Base-by-base conservation (phyloP, 2,113 vertebrate species). In the Solea senegalensis region DNA sequence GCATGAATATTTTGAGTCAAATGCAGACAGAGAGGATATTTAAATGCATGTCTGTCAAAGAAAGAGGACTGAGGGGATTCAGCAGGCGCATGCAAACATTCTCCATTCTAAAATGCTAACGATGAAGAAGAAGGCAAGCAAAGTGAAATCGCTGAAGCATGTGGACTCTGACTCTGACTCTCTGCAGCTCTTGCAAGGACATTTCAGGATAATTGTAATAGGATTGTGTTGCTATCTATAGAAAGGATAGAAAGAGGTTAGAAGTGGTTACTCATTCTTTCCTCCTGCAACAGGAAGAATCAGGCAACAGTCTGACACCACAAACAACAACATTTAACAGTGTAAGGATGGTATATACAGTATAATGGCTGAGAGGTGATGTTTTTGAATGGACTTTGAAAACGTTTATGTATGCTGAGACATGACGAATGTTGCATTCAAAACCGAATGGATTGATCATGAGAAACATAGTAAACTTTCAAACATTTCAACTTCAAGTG, bases 121-220 rank as follows among this genome's bases (percentile, higher is more conserved):
- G 21, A 14, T 6, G n/a, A n/a, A 9, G 4, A 50, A 54, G 34
- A 34, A 34, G 34, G 34, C 5, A 34, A 6, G 60, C 13, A 49
- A 63, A 21, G 50, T 39, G 52, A 63, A 21, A 46, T 39, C 62
- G 57, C 54, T 62, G 69, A 72, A 77, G 70, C 44, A 63, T 62
- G 55, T 73, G 62, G 59, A 62, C 75, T 82, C 78, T 72, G 80
- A 85, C 82, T 86, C 81, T 63, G 60, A 21, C 79, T 86, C 73
- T 13, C 60, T 69, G 65, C 66, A 81, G 69, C 81, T 56, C 74
- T 80, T 70, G 86, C 89, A 85, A 93, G 93, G 93, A 95, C 94
- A 92, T 91, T 93, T 94, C 89, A 90, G 91, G 94, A 92, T 94
- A 92, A 94, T 88, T 91, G 85, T 93, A 95, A 94, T 93, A 94